Percentiles rank a stretch among this genome's conserved stretches.
phyloP scores from a whole-genome alignment of 1,140 invertebrate genomes.

The Stegodyphus dumicola region DNA sequence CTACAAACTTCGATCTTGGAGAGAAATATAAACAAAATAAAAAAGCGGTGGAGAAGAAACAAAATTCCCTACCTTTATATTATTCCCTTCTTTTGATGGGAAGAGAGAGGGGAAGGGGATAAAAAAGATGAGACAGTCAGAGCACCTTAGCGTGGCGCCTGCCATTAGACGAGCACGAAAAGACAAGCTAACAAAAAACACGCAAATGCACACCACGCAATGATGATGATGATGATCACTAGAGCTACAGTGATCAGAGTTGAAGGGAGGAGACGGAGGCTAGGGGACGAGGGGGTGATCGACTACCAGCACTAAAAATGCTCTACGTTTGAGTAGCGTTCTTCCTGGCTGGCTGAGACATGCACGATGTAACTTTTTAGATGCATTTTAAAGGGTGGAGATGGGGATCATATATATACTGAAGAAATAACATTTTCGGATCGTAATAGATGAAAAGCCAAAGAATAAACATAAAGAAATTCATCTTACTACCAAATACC shows the following conservation, averaged over 20 bases:
- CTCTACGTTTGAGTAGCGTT: conserved; percentile 7
- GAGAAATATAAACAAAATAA: not conserved
- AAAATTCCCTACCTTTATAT: not conserved
- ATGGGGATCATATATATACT: too few relatives aligned
- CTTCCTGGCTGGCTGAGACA: not conserved
- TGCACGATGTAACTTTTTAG: not conserved
- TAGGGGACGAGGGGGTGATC: too few relatives aligned
- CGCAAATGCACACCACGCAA: conserved; percentile 2
- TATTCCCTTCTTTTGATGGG: not conserved
- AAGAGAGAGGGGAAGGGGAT: not conserved
- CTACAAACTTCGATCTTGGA: too few relatives aligned
- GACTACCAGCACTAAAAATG: not conserved
- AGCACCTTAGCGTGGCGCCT: conserved; percentile 10
- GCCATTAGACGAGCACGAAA: conserved; percentile 36
- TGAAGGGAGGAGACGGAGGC: not conserved
- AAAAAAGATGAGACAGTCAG: conserved; percentile 4
- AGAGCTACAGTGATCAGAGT: not conserved
- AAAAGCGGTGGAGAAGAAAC: conserved; percentile 12
- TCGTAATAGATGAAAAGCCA: too few relatives aligned
- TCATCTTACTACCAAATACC: too few relatives aligned
- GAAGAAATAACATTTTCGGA: too few relatives aligned
- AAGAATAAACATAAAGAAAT: too few relatives aligned
- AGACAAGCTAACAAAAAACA: not conserved
- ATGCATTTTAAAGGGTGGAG: too few relatives aligned
- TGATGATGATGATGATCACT: conserved; percentile 41